Base-by-base conservation (phyloP, 2,113 vertebrate genomes). In the Saimiri boliviensis region DNA sequence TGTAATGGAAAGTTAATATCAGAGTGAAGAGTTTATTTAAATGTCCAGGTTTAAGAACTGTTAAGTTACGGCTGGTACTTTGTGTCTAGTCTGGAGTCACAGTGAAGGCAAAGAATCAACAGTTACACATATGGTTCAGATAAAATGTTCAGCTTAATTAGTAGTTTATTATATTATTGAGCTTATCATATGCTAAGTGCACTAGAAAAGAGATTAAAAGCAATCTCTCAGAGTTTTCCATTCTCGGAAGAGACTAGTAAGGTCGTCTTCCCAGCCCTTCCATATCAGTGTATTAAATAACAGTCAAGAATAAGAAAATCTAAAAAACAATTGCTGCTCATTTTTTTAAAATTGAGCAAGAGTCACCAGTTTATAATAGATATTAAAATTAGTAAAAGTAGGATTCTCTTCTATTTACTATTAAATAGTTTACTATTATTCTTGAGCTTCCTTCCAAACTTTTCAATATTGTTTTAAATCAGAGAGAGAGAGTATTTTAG, bases 371-470 rank as follows among this genome's bases (percentile, higher is more conserved):
- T 86, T 84, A 56, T 5, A 54, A 19, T 47, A 79, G 79, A 58
- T 63, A 82, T 47, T 95, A 84, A 96, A 83, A 86, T 85, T 19
- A 88, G 47, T 73, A 89, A 40, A 91, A 80, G 79, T 42, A 25
- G 7, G 40, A 1, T 79, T 77, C n/a, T 80, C 19, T 73, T 35
- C 3, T 68, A 23, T 82, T 95, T 86, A 52, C n/a, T 93, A 35
- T 58, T 89, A 93, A 60, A 13, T 16, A 8, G 35, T 7, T 13
- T 9, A 23, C 42, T 82, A 58, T 63, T 40, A 30, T 56, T 19
- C 13, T 35, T 3, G 8, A 90, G 4, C 32, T 96, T 85, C 42
- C 37, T 94, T 89, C 16, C 20, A 88, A 35, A 58, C 23, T 86
- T 60, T 93, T 71, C 14, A 74, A 68, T 56, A 73, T 25, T 32